Percentiles rank a stretch among this genome's conserved stretches.
Conservation (phyloP, 2,797 vertebrate species). For the Perodicticus potto region DNA sequence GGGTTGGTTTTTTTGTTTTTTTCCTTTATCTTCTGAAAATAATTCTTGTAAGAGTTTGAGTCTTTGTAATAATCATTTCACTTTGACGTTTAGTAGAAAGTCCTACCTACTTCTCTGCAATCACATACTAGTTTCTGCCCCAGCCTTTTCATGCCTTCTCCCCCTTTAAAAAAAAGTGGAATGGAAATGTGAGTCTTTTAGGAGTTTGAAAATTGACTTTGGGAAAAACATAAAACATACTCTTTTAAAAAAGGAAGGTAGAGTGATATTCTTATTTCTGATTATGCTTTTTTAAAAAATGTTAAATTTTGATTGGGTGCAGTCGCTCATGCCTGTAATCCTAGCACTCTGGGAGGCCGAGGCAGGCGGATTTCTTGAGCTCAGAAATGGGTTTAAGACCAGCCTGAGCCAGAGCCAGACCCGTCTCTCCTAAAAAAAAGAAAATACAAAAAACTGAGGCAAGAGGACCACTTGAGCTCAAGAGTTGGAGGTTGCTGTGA, state of each 20-base stretch:
- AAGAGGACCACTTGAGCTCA: too few species aligned
- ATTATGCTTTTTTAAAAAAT: not conserved
- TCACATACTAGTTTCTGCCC: not conserved
- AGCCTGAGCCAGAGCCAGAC: too few species aligned
- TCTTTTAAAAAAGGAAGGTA: not conserved
- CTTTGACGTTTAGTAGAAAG: slow-evolving; percentile 17
- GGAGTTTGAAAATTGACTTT: slow-evolving; percentile 39
- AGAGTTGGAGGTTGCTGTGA: too few species aligned
- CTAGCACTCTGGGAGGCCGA: too few species aligned
- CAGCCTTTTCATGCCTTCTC: not conserved
- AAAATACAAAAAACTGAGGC: too few species aligned
- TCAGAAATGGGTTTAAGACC: too few species aligned
- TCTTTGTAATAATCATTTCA: slow-evolving; percentile 50
- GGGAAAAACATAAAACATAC: not conserved
- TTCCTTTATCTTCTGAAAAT: slow-evolving; percentile 24
- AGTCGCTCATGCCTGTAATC: too few species aligned
- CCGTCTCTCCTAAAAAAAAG: too few species aligned
- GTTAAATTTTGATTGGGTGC: not conserved
- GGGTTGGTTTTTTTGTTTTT: not conserved
- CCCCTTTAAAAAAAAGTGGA: not conserved
- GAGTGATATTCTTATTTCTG: slow-evolving; percentile 33
- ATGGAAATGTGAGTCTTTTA: not conserved
- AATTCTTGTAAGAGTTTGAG: slow-evolving; percentile 29
- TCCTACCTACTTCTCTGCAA: not conserved
- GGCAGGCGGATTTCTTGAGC: too few species aligned